Percentiles rank a stretch among this genome's conserved stretches.
phyloP scores from a whole-genome alignment of 2,113 vertebrate species.

The Pan troglodytes region NHGRI_mPanTro3-v2.1_pri NC_072413.2:91193501-91194000 shows the following conservation, averaged over 20 bases:
- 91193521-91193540: background rate
- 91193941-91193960: background rate
- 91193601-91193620: accelerated
- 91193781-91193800: constrained; percentile 71
- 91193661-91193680: accelerated
- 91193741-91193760: constrained; percentile 50
- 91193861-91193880: background rate
- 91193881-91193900: background rate
- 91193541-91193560: too few species aligned
- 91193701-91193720: background rate
- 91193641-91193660: accelerated
- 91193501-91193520: background rate
- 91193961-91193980: constrained; percentile 63
- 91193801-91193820: constrained; percentile 69
- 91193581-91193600: background rate
- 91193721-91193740: background rate
- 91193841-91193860: background rate
- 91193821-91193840: constrained; percentile 71
- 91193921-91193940: background rate
- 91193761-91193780: constrained; percentile 64
- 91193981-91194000: background rate
- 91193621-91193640: accelerated
- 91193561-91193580: background rate
- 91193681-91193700: accelerated
- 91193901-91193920: background rate